Evolutionary conservation across 2,797 vertebrate species (phyloP).

Genomic region (Coracias cyanogaster): DNA sequence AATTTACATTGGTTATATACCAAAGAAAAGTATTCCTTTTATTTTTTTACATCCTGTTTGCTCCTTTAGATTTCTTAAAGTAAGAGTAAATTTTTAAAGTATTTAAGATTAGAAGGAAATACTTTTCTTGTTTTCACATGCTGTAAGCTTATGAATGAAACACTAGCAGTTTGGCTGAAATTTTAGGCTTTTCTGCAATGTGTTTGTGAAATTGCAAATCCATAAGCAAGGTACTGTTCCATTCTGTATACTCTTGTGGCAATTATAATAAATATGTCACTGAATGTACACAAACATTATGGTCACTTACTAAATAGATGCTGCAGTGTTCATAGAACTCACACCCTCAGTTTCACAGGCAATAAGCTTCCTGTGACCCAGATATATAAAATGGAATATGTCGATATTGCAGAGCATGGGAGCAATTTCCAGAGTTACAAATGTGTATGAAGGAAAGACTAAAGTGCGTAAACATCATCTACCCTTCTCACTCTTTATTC

Average conservation of each 20-base stretch:
- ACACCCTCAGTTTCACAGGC: no score
- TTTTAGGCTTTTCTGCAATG: not conserved
- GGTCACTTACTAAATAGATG: not conserved
- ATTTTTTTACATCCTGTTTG: not conserved
- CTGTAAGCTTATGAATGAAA: not conserved
- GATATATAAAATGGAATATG: no score
- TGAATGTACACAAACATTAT: not conserved
- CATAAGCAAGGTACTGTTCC: not conserved
- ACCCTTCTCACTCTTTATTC: not conserved
- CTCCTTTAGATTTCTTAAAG: not conserved
- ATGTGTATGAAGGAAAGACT: no score
- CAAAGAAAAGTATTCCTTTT: not conserved
- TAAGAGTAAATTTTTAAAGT: not conserved
- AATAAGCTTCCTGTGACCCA: no score
- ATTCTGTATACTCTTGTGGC: not conserved
- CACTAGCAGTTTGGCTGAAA: not conserved
- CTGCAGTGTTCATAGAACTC: not conserved
- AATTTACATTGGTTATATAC: not conserved
- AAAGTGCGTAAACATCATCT: no score
- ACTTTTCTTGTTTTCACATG: not conserved
- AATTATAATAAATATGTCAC: not conserved
- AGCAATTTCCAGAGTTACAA: not conserved
- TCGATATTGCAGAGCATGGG: not conserved
- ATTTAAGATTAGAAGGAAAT: not conserved
- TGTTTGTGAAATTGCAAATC: not conserved